Percentiles rank a stretch among this genome's conserved stretches.
phyloP scores from a whole-genome alignment of 92 coral and sea anemone genomes.

The Bergia sp. region DNA sequence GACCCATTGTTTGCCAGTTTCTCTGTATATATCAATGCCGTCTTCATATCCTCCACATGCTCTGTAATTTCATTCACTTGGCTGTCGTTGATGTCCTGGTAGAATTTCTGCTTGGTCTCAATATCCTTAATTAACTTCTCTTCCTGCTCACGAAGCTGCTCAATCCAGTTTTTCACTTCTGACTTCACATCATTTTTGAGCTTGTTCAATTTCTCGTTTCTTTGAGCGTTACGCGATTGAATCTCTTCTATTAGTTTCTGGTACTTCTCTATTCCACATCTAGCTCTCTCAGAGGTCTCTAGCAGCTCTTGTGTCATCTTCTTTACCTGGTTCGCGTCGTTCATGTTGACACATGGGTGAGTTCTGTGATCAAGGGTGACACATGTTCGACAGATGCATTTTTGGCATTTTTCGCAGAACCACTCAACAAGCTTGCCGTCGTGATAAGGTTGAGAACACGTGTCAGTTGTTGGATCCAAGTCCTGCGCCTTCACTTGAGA shows the following conservation, averaged over 20 bases:
- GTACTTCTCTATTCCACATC: background rate
- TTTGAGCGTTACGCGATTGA: background rate
- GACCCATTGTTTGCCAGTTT: background rate
- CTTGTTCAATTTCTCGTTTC: background rate
- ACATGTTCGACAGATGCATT: background rate
- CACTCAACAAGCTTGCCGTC: background rate
- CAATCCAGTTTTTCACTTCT: background rate
- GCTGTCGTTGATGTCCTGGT: background rate
- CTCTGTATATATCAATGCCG: background rate
- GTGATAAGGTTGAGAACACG: background rate
- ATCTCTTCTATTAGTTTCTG: background rate
- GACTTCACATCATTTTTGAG: background rate
- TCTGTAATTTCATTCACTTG: background rate
- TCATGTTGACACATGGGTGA: background rate
- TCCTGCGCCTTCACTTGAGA: background rate
- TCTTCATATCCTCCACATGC: background rate
- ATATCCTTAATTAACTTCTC: background rate
- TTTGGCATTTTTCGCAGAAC: background rate
- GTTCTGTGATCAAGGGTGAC: background rate
- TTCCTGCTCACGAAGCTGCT: background rate
- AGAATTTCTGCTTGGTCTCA: background rate
- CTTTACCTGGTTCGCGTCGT: background rate
- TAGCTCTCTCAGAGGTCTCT: background rate
- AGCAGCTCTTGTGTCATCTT: background rate
- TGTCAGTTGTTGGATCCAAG: background rate